Conservation (phyloP, 2,113 vertebrate species). For the Alexandromys fortis region DNA sequence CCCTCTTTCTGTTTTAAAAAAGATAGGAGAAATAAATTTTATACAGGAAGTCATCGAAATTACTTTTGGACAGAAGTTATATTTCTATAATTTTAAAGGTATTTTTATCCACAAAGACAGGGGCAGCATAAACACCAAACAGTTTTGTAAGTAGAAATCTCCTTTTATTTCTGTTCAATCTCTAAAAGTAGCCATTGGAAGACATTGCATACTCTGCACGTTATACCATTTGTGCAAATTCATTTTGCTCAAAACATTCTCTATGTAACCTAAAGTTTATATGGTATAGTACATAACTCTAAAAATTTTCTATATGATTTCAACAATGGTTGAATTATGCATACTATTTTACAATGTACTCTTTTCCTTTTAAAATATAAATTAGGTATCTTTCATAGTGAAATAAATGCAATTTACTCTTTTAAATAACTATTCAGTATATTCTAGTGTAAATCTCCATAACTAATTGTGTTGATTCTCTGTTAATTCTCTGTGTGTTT, state of each 20-base stretch:
- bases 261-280: neutral
- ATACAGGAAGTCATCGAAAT: neutral
- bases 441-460: neutral
- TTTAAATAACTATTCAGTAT: neutral
- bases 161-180: neutral
- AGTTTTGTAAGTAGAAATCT: neutral
- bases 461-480: neutral
- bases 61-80: neutral
- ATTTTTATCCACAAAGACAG: neutral
- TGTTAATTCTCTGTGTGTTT: neutral
- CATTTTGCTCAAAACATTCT: neutral
- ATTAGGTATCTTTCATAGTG: neutral
- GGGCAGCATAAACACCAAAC: neutral
- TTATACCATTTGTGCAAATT: neutral
- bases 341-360: neutral
- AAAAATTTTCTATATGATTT: neutral
- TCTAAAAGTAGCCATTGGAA: neutral
- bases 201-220: neutral
- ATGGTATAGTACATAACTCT: neutral
- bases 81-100: slow-evolving; percentile 8
- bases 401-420: neutral
- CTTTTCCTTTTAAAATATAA: slow-evolving; percentile 1
- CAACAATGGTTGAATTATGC: neutral
- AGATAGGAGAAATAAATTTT: neutral
- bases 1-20: neutral